Evolutionary conservation across 1,140 invertebrate genomes (phyloP), one percentile per base, ranked within the genome.

Genomic region (Hypothenemus hampei): DNA sequence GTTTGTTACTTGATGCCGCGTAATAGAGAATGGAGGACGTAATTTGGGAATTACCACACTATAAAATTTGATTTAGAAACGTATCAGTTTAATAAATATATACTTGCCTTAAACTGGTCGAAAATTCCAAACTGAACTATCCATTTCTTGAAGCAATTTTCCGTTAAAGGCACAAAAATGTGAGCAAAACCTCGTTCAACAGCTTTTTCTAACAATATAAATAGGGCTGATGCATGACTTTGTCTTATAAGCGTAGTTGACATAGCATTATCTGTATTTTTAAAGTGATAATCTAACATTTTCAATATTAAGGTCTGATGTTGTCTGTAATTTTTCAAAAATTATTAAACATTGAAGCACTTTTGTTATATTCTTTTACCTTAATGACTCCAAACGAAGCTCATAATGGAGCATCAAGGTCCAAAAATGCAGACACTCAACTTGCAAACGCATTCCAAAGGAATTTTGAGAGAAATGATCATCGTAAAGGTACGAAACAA

Each of bases 391-490:
- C 16, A 67, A 43, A 3, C 66, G 70, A 47, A 76, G 51, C 16
- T 68, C 65, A 63, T 73, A 77, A 53, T 71, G 62, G 3, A 77
- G 35, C 16, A 77, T 62, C 41, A 75, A 70, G 22, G 72, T 71
- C 62, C 75, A 71, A 47, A 78, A 70, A 64, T 73, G 70, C 33
- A 74, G 72, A 13, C 76, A 69, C 72, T 84, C 82, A 10, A 78
- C 80, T 68, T 83, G 81, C 54, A 84, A 69, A 46, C 75, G 73
- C 24, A 80, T 58, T 10, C 75, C 73, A 63, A 72, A 74, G 11
- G 69, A 72, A 33, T 77, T 73, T 58, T 72, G 66, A 5, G 75
- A 68, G 45, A 69, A 64, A 39, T 39, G 64, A 22, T 77, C 75
- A 56, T 71, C 73, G 39, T 69, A 67, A 20, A 79, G 67, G 61